Evolutionary conservation across 2,888 invertebrate species (phyloP).

Genomic region (Exephanes ischioxanthus): DNA sequence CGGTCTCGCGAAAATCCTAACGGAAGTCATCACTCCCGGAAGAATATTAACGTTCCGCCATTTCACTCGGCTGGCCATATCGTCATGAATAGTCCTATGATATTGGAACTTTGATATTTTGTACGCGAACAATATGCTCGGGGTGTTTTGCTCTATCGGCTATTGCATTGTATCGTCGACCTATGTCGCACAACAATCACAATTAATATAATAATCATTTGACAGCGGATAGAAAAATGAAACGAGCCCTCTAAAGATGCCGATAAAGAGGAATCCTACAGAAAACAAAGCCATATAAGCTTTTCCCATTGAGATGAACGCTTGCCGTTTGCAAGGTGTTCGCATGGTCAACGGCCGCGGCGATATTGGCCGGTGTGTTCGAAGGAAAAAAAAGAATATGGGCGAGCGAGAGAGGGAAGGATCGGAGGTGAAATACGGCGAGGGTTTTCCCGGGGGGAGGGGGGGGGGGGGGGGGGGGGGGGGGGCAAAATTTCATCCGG

Average conservation of each 20-base stretch:
- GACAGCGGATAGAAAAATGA: no score
- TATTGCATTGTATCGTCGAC: neutral
- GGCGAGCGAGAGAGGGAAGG: neutral
- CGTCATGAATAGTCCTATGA: neutral
- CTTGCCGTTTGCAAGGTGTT: no score
- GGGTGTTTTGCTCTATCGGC: neutral
- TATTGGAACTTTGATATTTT: neutral
- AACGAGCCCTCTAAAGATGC: no score
- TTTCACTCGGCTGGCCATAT: neutral
- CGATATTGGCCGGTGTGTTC: conserved; percentile 3
- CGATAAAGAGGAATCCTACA: no score
- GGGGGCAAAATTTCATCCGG: conserved; percentile 19
- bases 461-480: neutral
- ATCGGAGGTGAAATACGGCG: conserved; percentile 40
- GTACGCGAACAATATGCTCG: neutral
- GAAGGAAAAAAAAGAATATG: conserved; percentile 6
- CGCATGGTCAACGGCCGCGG: neutral
- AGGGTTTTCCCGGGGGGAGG: neutral
- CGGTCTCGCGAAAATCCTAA: conserved; percentile 5
- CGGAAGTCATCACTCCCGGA: conserved; percentile 24
- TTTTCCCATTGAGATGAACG: no score
- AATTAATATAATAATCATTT: no score
- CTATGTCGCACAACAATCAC: no score
- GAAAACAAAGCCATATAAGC: no score
- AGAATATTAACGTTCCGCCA: neutral